Conservation (phyloP, 92 coral and sea anemone species). For the Zoanthus sansibaricus region DNA sequence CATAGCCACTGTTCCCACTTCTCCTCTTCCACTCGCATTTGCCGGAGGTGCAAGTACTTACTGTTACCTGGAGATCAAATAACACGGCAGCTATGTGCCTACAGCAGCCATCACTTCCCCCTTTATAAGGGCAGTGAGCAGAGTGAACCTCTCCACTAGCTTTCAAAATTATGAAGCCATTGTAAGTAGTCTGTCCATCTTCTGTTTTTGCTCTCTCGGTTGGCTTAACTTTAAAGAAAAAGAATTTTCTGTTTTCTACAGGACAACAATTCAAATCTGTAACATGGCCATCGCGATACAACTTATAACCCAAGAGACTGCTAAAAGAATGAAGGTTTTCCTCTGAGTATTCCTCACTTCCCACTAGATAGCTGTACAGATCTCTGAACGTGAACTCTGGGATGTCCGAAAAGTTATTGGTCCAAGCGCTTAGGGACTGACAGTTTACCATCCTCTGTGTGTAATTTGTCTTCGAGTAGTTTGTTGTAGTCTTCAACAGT, state of each 20-base stretch:
- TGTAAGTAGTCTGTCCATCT: slow-evolving; percentile 28
- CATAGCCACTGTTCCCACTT: too few relatives aligned
- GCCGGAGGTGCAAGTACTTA: too few relatives aligned
- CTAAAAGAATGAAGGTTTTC: slow-evolving; percentile 37
- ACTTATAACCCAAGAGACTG: slow-evolving; percentile 20
- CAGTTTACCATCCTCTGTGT: background rate
- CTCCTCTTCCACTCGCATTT: too few relatives aligned
- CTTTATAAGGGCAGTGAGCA: too few relatives aligned
- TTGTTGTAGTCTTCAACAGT: background rate
- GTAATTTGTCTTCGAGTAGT: background rate
- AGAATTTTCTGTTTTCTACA: background rate
- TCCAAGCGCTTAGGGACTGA: slow-evolving; percentile 42
- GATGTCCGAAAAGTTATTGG: background rate
- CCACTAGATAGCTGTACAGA: background rate
- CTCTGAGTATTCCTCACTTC: background rate
- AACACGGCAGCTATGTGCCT: too few relatives aligned
- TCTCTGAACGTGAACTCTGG: slow-evolving; percentile 8
- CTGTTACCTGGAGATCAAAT: too few relatives aligned
- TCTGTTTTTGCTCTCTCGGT: slow-evolving; percentile 48
- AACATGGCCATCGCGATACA: slow-evolving; percentile 28
- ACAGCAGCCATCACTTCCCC: too few relatives aligned
- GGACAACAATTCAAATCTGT: slow-evolving; percentile 3
- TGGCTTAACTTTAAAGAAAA: slow-evolving; percentile 56
- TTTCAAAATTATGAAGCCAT: slow-evolving; percentile 31
- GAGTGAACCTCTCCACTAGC: too few relatives aligned